Conservation (phyloP, 2,113 vertebrate species). For the Alligator mississippiensis region DNA sequence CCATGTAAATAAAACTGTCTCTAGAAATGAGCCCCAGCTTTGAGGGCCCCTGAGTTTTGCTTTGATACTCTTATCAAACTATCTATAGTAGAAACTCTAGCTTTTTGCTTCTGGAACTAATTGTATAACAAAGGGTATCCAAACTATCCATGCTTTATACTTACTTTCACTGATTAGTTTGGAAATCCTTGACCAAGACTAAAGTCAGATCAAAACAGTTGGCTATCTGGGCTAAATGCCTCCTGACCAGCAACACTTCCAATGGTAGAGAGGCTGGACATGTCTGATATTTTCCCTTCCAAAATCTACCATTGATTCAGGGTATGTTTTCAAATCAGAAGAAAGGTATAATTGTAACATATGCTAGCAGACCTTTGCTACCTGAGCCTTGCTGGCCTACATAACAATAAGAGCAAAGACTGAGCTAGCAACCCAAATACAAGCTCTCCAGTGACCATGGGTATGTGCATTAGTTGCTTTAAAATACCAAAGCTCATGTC, state of each 20-base stretch:
- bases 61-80: neutral
- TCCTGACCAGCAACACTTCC: neutral
- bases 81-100: neutral
- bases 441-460: neutral
- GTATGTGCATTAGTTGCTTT: too few relatives aligned
- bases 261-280: neutral
- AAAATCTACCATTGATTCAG: neutral
- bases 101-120: neutral
- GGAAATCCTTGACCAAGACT: neutral
- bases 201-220: neutral
- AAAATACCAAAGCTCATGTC: too few relatives aligned
- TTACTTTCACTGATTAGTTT: neutral
- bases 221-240: neutral
- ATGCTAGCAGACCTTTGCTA: too few relatives aligned
- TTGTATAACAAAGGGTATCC: neutral
- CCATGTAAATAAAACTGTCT: neutral
- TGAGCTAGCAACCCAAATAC: too few relatives aligned
- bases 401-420: too few relatives aligned
- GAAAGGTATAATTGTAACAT: too few relatives aligned
- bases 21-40: fast-evolving
- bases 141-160: neutral
- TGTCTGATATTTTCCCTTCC: neutral
- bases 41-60: neutral
- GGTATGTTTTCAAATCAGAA: too few relatives aligned
- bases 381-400: too few relatives aligned